Evolutionary conservation across 1,140 invertebrate species (phyloP), one percentile per base, ranked within the genome.

Genomic region (Drosophila sp.): DNA sequence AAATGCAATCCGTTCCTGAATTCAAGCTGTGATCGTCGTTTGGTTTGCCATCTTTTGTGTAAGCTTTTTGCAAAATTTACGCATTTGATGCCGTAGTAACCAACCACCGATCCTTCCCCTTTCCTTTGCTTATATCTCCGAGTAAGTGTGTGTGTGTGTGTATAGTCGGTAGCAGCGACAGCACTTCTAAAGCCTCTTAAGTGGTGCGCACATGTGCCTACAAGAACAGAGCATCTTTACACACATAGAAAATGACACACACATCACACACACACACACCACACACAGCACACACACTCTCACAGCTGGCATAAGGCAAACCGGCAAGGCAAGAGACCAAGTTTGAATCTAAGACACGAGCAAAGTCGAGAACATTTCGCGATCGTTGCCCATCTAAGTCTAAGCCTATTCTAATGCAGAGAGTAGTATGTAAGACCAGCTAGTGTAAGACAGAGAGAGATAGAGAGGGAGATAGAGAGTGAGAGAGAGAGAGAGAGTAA

Each of bases 371-470:
- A 76, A 76, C 72, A 54, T 70, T 76, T 66, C 72, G 65, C 72
- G 73, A 76, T 76, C 73, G 72, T 76, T 76, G 58, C 83, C 74
- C 83, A 76, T 64, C 80, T 80, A 84, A 83, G 86, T 78, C 85
- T 89, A 89, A 89, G 84, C 80, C 84, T 65, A 89, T 89, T 89
- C 84, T 89, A 89, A 89, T 89, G 82, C 69, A 77, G 80, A 79
- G 76, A 66, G 75, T 72, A 67, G 17, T 62, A 17, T 17, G 17
- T 17, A 60, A 6, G 76, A 73, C n/a, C 30, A 63, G 72, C 62
- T 11, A 23, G 60, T 27, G 25, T 17, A 23, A 33, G 23, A 58
- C 30, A 56, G 57, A 75, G 75, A 25, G 32, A 27, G 2, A 23
- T 17, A 8, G 30, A 5, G n/a, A 23, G 41, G 41, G 30, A 41